These are phyloP conservation scores for Tetragnatha montana DNA, from an alignment of 2,888 invertebrate genomes.

Conservation along the genomic window DNA sequence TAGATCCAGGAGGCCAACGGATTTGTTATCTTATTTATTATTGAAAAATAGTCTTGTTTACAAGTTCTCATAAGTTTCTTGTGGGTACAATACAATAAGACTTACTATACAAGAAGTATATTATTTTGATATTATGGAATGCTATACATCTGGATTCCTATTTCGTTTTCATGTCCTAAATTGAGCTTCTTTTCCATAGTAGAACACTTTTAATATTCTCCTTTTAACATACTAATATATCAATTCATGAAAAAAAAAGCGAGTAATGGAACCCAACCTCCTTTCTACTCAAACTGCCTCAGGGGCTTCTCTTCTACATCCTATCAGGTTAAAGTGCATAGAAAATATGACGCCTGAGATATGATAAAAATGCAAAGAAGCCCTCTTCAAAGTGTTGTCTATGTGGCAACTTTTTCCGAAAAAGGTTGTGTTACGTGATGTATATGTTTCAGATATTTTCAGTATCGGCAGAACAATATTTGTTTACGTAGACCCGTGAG, in stretches of 20 bases:
- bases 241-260: neutral
- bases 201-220: too few species aligned
- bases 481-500: too few species aligned
- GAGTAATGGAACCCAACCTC: neutral
- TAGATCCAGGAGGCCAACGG: too few species aligned
- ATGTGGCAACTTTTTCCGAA: conserved; percentile 14
- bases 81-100: too few species aligned
- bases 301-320: conserved; percentile 3
- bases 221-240: neutral
- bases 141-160: too few species aligned
- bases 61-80: too few species aligned
- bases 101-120: too few species aligned
- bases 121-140: too few species aligned
- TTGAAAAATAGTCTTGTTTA: too few species aligned
- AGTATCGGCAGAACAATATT: neutral
- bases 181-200: too few species aligned
- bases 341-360: conserved; percentile 44
- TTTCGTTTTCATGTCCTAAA: too few species aligned
- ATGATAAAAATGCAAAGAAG: conserved; percentile 16
- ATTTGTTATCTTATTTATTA: too few species aligned
- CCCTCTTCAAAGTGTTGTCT: conserved; percentile 2
- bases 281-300: neutral
- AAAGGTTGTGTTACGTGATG: neutral
- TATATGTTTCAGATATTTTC: neutral
- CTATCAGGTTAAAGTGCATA: conserved; percentile 24